phyloP scores from a whole-genome alignment of 2,113 vertebrate species.

The Setophaga kirtlandii region DNA sequence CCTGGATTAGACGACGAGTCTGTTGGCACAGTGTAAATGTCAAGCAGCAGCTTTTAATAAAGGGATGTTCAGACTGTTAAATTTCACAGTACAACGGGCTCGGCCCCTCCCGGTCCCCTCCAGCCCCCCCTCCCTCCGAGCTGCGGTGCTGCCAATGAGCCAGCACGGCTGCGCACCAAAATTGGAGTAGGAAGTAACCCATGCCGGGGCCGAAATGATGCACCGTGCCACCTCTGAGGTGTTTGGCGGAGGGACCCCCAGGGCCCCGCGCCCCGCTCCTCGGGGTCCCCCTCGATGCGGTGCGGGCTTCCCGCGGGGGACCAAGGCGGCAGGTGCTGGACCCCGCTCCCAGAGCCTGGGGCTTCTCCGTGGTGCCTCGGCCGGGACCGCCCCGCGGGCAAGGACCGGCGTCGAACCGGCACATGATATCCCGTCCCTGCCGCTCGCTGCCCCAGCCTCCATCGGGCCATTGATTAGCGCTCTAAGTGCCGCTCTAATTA shows the following conservation, averaged over 20 bases:
- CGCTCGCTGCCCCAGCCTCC: conserved; percentile 74
- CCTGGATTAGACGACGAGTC: conserved; percentile 70
- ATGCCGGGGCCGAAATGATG: not conserved
- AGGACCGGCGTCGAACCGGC: not conserved
- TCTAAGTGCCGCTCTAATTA: conserved; percentile 87
- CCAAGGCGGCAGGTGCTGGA: not conserved
- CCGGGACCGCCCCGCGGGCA: not conserved
- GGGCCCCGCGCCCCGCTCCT: not conserved
- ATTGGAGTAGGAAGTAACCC: conserved; percentile 56
- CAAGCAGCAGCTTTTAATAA: conserved; percentile 79
- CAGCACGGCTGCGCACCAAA: not conserved
- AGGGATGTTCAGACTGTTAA: conserved; percentile 74
- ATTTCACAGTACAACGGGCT: conserved; percentile 57
- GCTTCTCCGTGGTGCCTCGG: not conserved
- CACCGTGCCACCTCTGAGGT: too few relatives aligned
- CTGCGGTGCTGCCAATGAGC: not conserved
- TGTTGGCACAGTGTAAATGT: conserved; percentile 77
- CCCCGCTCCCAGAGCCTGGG: not conserved
- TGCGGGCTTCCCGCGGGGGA: not conserved
- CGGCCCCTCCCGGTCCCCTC: not conserved
- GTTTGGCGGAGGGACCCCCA: not conserved
- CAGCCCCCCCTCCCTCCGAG: not conserved
- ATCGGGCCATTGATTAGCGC: conserved; percentile 88
- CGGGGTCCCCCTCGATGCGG: too few relatives aligned
- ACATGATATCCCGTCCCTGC: not conserved